These are phyloP conservation scores for Theonella swinhoei DNA, from an alignment of 37 sponge, comb jelly and placozoan species.

Conservation along the genomic window DNA sequence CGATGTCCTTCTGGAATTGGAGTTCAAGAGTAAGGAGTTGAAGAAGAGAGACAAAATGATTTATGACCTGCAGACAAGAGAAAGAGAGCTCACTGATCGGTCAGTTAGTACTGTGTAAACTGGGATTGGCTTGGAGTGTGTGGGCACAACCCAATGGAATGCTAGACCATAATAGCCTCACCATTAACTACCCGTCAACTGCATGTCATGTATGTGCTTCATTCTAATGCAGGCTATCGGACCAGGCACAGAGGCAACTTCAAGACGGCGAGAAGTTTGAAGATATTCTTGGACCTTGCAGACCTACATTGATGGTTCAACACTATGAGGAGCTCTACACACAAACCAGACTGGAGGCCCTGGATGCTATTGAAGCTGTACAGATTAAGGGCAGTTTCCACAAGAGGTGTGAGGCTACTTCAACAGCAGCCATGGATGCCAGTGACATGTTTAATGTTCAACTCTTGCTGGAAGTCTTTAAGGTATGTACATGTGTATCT, in stretches of 20 bases:
- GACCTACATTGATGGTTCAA: slow-evolving; percentile 56
- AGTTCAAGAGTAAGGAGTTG: slow-evolving; percentile 35
- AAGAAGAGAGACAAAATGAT: slow-evolving; percentile 21
- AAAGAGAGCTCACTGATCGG: slow-evolving; percentile 77
- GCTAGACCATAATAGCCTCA: too few relatives aligned
- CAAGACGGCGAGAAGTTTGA: slow-evolving; percentile 77
- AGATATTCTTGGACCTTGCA: slow-evolving; percentile 61
- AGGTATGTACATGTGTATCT: slow-evolving; percentile 8
- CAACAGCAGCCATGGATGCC: not conserved
- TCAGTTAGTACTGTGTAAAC: too few relatives aligned
- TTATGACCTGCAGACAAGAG: slow-evolving; percentile 51
- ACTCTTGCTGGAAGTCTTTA: slow-evolving; percentile 24
- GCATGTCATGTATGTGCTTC: too few relatives aligned
- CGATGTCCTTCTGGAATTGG: slow-evolving; percentile 41
- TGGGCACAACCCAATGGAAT: not conserved
- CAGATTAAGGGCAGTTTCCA: not conserved
- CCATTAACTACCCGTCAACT: too few relatives aligned
- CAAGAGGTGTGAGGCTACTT: too few relatives aligned
- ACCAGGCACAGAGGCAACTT: slow-evolving; percentile 77
- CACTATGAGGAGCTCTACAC: slow-evolving; percentile 68
- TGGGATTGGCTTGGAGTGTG: not conserved
- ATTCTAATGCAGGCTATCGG: slow-evolving; percentile 51
- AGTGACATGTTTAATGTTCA: not conserved
- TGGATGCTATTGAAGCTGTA: slow-evolving; percentile 49
- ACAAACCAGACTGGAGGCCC: slow-evolving; percentile 69